A percentile compares a stretch with the other conserved stretches of the same genome.
Evolutionary conservation across 2,113 vertebrate genomes (phyloP).

Genomic region (Rattus rattus): DNA sequence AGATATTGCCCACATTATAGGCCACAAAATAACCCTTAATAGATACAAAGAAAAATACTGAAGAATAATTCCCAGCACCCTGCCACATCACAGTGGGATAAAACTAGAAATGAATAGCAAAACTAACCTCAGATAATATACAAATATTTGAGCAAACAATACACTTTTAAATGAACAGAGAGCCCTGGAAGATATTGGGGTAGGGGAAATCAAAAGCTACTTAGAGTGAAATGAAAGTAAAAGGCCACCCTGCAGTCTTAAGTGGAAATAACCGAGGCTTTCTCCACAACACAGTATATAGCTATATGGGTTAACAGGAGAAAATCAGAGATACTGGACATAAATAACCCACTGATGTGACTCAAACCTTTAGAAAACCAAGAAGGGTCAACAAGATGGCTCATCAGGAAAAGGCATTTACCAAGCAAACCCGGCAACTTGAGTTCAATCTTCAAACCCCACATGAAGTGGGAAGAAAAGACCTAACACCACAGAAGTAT

Average conservation of each 20-base stretch:
- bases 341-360: background rate
- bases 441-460: background rate
- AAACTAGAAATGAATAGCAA: background rate
- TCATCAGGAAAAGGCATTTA: background rate
- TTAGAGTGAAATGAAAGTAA: background rate
- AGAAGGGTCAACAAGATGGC: background rate
- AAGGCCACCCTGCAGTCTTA: background rate
- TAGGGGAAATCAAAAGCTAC: background rate
- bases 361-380: background rate
- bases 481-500: background rate
- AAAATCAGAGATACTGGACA: background rate
- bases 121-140: background rate
- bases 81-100: background rate
- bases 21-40: background rate
- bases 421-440: background rate
- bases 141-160: background rate
- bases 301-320: too few species aligned
- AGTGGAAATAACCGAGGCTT: background rate
- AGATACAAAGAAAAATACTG: background rate
- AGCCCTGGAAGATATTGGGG: background rate
- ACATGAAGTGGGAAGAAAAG: background rate
- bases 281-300: background rate
- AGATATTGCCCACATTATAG: background rate
- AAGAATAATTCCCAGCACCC: background rate
- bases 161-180: background rate